A percentile compares a stretch with the other conserved stretches of the same genome.
Evolutionary conservation across 1,140 invertebrate genomes (phyloP).

Genomic region (Frieseomelitta varia): DNA sequence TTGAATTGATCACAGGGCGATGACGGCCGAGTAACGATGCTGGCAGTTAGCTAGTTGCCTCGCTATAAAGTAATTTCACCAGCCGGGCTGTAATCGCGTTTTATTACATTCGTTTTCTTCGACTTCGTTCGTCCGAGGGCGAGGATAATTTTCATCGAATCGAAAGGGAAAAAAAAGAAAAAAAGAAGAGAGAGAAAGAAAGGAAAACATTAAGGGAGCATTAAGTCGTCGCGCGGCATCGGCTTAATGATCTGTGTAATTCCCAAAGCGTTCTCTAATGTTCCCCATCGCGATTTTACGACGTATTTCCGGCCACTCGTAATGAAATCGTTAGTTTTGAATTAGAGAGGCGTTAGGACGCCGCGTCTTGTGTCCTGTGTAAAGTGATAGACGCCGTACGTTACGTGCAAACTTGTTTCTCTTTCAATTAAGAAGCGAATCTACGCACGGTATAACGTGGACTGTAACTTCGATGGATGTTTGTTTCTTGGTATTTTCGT

Average conservation of each 20-base stretch:
- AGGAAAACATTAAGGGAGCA: not conserved
- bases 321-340: not conserved
- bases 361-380: no score
- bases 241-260: constrained; percentile 6
- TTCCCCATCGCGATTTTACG: not conserved
- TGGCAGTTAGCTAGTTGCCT: not conserved
- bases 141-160: not conserved
- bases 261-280: not conserved
- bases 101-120: constrained; percentile 27
- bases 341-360: not conserved
- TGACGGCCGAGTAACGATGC: not conserved
- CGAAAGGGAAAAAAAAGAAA: not conserved
- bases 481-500: not conserved
- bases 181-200: no score
- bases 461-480: not conserved
- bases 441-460: not conserved
- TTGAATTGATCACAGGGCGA: not conserved
- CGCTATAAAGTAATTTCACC: not conserved
- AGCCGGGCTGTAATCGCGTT: constrained; percentile 25
- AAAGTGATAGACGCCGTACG: not conserved
- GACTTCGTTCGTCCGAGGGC: not conserved
- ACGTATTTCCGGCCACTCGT: not conserved
- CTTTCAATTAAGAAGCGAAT: not conserved
- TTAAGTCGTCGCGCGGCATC: not conserved
- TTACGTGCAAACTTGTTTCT: not conserved